Conservation (phyloP, 1,140 invertebrate genomes). For the Bombus terrestris region DNA sequence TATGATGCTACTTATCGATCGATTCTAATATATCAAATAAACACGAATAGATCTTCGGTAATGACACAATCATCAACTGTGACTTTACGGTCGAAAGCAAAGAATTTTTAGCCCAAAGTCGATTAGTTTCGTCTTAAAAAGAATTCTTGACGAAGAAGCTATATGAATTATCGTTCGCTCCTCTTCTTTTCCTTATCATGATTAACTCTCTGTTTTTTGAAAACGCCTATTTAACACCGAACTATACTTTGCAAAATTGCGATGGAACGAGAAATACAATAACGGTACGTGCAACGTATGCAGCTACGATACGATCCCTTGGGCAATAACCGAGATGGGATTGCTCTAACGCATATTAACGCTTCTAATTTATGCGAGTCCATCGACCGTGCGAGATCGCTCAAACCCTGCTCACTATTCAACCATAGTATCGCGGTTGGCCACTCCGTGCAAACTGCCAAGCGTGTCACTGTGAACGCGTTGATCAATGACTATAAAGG, state of each 20-base stretch:
- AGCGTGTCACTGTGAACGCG: constrained; percentile 62
- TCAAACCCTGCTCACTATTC: constrained; percentile 51
- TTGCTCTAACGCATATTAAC: constrained; percentile 71
- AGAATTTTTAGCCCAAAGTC: background rate
- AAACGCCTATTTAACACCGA: constrained; percentile 2
- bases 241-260: background rate
- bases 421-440: constrained; percentile 50
- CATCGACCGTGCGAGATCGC: constrained; percentile 67
- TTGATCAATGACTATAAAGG: constrained; percentile 62
- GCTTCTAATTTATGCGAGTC: constrained; percentile 73
- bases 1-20: background rate
- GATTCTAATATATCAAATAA: background rate
- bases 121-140: background rate
- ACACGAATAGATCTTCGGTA: background rate
- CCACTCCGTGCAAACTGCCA: constrained; percentile 58
- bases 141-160: background rate
- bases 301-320: constrained; percentile 50
- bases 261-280: constrained; percentile 41
- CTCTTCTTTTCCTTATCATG: background rate
- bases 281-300: background rate
- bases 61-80: background rate
- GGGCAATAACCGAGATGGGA: constrained; percentile 69
- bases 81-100: background rate
- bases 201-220: constrained; percentile 18
- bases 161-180: background rate